A percentile compares a stretch with the other conserved stretches of the same genome.
Evolutionary conservation across 2,888 invertebrate species (phyloP).

Genomic region (Meloe dianella): DNA sequence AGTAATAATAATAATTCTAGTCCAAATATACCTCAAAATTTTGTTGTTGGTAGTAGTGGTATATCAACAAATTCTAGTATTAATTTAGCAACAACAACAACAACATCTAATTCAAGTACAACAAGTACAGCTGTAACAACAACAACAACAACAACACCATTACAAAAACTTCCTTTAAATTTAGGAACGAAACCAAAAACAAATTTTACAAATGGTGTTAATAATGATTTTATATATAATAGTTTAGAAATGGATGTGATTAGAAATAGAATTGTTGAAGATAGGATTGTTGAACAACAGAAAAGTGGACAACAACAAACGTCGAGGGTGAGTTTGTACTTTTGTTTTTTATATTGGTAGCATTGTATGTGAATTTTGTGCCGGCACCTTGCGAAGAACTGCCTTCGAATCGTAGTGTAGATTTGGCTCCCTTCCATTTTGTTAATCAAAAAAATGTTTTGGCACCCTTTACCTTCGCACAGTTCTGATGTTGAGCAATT

Average conservation of each 20-base stretch:
- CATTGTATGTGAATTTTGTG: too few relatives aligned
- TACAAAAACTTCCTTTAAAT: constrained; percentile 48
- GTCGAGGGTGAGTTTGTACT: constrained; percentile 37
- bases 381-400: too few relatives aligned
- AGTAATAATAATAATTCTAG: constrained; percentile 42
- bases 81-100: constrained; percentile 15
- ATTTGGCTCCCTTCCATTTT: too few relatives aligned
- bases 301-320: constrained; percentile 30
- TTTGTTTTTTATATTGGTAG: neutral
- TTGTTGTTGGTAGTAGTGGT: constrained; percentile 15
- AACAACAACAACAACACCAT: constrained; percentile 12
- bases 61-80: constrained; percentile 3
- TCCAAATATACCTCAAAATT: constrained; percentile 54
- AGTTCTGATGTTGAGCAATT: too few relatives aligned
- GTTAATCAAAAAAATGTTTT: too few relatives aligned
- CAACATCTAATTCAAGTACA: neutral
- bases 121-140: constrained; percentile 6
- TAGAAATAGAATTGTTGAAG: constrained; percentile 39
- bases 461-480: too few relatives aligned
- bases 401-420: too few relatives aligned
- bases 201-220: constrained; percentile 39
- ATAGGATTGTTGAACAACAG: constrained; percentile 36
- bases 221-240: constrained; percentile 36
- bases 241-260: constrained; percentile 39
- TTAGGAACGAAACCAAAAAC: constrained; percentile 43